These are phyloP conservation scores for Eubucco bourcierii DNA, from an alignment of 2,113 vertebrate genomes.

Conservation along the genomic window DNA sequence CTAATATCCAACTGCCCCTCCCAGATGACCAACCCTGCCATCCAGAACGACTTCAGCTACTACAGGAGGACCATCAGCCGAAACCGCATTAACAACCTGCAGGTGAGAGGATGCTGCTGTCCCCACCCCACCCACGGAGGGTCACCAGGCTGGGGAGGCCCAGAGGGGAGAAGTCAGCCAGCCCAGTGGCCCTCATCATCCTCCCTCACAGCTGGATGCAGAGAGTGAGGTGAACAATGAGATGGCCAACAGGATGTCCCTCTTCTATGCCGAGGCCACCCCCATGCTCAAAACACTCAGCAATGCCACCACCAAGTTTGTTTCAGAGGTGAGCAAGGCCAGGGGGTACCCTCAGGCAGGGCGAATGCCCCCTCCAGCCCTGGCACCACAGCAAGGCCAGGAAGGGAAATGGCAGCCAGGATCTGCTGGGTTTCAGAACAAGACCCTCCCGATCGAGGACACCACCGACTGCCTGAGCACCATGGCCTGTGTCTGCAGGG, in stretches of 20 bases:
- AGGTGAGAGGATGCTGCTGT: slow-evolving; percentile 61
- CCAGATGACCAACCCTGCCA: slow-evolving; percentile 92
- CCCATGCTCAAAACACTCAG: slow-evolving; percentile 95
- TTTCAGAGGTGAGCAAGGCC: slow-evolving; percentile 82
- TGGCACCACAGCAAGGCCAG: fast-evolving
- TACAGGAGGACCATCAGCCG: slow-evolving; percentile 91
- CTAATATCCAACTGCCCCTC: fast-evolving
- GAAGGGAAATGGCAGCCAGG: background rate
- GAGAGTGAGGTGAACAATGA: slow-evolving; percentile 93
- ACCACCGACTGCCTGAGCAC: slow-evolving; percentile 95
- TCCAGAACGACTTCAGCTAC: slow-evolving; percentile 94
- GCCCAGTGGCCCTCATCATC: fast-evolving
- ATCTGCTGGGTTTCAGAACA: slow-evolving; percentile 79
- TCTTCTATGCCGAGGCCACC: slow-evolving; percentile 90
- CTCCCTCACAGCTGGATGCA: slow-evolving; percentile 78
- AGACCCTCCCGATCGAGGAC: slow-evolving; percentile 92
- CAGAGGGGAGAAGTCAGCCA: background rate
- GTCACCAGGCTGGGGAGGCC: background rate
- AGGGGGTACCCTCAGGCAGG: fast-evolving
- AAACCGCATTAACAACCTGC: slow-evolving; percentile 88
- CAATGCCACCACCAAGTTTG: slow-evolving; percentile 92
- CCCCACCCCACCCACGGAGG: background rate
- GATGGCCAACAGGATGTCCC: slow-evolving; percentile 94
- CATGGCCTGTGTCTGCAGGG: slow-evolving; percentile 93
- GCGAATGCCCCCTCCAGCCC: background rate